phyloP scores from a whole-genome alignment of 1,140 invertebrate genomes.

The Microplitis mediator region DNA sequence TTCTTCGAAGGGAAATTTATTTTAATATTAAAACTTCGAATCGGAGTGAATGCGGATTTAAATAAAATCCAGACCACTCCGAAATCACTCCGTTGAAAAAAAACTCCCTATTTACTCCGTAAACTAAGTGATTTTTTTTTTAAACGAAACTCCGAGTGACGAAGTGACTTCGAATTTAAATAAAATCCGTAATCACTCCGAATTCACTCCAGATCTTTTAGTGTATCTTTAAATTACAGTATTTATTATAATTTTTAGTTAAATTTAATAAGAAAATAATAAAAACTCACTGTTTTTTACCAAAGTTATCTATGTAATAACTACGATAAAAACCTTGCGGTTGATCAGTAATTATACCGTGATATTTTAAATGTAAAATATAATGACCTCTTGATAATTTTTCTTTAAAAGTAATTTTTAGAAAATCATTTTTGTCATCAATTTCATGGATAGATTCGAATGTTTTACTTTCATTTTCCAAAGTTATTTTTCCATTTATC shows the following conservation, averaged over 20 bases:
- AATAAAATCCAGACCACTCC: too few species aligned
- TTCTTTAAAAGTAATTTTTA: neutral
- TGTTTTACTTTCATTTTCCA: neutral
- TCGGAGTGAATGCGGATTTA: too few species aligned
- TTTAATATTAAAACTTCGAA: too few species aligned
- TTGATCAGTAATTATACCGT: constrained; percentile 27
- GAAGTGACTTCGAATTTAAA: too few species aligned
- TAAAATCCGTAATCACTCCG: too few species aligned
- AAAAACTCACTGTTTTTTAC: constrained; percentile 30
- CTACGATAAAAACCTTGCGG: constrained; percentile 39
- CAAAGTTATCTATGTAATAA: constrained; percentile 28
- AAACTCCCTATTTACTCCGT: neutral
- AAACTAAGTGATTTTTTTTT: neutral
- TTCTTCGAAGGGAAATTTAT: too few species aligned
- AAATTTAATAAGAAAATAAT: neutral
- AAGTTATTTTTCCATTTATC: neutral
- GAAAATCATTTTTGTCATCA: constrained; percentile 9
- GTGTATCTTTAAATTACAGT: neutral
- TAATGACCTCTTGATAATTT: neutral
- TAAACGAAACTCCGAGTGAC: too few species aligned
- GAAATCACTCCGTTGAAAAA: too few species aligned
- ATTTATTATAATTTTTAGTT: neutral
- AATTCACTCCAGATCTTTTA: too few species aligned
- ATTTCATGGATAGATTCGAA: neutral
- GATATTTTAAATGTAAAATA: constrained; percentile 25